A percentile compares a stretch with the other conserved stretches of the same genome.
Conservation (phyloP, 1,140 invertebrate species). For the Drosophila ohnishii region DNA sequence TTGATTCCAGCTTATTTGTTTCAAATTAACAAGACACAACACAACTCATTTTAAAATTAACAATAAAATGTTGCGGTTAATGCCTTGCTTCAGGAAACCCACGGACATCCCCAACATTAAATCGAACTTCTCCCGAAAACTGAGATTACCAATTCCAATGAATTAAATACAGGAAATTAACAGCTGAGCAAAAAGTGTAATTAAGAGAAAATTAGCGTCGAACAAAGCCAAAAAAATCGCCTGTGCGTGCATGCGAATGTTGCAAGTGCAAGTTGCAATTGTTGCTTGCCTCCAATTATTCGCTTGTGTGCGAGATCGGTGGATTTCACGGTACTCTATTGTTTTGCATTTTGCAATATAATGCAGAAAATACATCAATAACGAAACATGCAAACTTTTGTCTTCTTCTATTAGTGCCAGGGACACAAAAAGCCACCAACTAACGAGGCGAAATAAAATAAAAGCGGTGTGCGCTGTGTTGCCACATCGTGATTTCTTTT, state of each 20-base stretch:
- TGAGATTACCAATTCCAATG: slow-evolving; percentile 11
- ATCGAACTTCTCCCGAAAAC: slow-evolving; percentile 1
- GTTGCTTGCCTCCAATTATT: slow-evolving; percentile 48
- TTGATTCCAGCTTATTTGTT: too few species aligned
- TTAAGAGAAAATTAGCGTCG: slow-evolving; percentile 46
- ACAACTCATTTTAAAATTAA: too few species aligned
- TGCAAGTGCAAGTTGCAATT: slow-evolving; percentile 40
- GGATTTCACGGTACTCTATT: slow-evolving; percentile 47
- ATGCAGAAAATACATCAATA: slow-evolving; percentile 46
- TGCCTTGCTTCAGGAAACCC: background rate
- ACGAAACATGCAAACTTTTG: slow-evolving; percentile 39
- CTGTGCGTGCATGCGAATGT: slow-evolving; percentile 39
- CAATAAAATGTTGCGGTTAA: background rate
- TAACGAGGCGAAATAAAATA: slow-evolving; percentile 26
- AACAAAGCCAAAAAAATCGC: slow-evolving; percentile 17
- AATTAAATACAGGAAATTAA: slow-evolving; percentile 38
- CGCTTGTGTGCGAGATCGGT: slow-evolving; percentile 4
- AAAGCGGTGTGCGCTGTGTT: slow-evolving; percentile 7
- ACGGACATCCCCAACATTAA: background rate
- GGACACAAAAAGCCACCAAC: slow-evolving; percentile 17
- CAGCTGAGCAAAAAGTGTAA: slow-evolving; percentile 29
- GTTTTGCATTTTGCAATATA: slow-evolving; percentile 58
- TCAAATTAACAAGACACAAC: background rate
- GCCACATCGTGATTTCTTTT: slow-evolving; percentile 46
- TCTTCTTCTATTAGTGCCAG: slow-evolving; percentile 58